These are phyloP conservation scores for Conchocele bisecta DNA, from an alignment of 2,888 invertebrate genomes.

Conservation along the genomic window DNA sequence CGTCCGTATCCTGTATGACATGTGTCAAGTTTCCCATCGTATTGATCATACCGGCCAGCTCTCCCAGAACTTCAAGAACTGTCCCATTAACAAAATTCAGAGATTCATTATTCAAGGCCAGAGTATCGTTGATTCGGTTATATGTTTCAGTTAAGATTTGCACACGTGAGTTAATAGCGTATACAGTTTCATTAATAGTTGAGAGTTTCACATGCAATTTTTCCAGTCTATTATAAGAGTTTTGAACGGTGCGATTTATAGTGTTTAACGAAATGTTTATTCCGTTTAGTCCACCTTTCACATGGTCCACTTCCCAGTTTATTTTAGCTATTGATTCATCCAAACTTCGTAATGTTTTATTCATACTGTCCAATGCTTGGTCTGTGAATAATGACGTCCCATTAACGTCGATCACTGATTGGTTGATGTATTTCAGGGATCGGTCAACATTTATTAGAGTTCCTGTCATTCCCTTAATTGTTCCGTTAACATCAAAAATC, in stretches of 20 bases:
- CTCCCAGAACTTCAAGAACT: constrained; percentile 38
- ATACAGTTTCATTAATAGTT: constrained; percentile 30
- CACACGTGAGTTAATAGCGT: constrained; percentile 31
- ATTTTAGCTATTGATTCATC: constrained; percentile 29
- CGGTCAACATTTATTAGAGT: constrained; percentile 16
- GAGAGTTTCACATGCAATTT: constrained; percentile 16
- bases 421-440: constrained; percentile 38
- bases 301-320: constrained; percentile 27
- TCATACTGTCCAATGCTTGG: constrained; percentile 50
- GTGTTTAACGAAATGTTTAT: constrained; percentile 44
- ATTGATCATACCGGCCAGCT: constrained; percentile 32
- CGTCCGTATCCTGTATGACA: constrained; percentile 16
- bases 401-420: constrained; percentile 39
- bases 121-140: constrained; percentile 31
- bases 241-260: constrained; percentile 45
- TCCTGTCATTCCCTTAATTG: constrained; percentile 24
- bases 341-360: constrained; percentile 37
- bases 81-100: constrained; percentile 46
- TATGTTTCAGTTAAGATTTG: constrained; percentile 36
- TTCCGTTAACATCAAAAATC: constrained; percentile 39
- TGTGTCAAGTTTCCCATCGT: constrained; percentile 12
- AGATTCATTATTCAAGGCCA: constrained; percentile 41
- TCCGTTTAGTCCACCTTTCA: constrained; percentile 22
- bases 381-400: constrained; percentile 44
- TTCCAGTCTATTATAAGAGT: constrained; percentile 32